Evolutionary conservation across 2,113 vertebrate genomes (phyloP).

Genomic region (Seriola dumerili): DNA sequence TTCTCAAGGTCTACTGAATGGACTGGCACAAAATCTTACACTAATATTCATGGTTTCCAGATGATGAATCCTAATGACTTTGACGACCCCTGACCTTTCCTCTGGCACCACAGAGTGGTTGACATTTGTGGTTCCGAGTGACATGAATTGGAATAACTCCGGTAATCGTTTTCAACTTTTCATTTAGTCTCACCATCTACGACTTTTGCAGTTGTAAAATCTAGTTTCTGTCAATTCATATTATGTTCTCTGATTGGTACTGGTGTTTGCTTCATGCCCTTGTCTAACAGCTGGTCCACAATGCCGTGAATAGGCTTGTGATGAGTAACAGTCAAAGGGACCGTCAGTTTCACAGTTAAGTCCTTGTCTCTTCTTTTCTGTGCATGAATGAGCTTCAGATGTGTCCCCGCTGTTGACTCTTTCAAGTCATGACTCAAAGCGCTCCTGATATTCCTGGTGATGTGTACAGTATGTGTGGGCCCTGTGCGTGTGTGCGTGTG

Average conservation of each 20-base stretch:
- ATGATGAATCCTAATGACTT: not conserved
- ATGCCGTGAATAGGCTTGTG: not conserved
- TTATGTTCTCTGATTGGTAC: not conserved
- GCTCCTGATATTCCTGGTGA: not conserved
- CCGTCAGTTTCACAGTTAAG: constrained; percentile 8
- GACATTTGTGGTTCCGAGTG: not conserved
- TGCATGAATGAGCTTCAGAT: constrained; percentile 23
- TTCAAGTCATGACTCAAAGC: constrained; percentile 14
- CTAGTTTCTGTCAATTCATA: not conserved
- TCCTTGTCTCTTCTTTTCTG: not conserved
- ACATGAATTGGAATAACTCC: not conserved
- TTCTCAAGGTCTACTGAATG: not conserved
- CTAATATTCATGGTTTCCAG: not conserved
- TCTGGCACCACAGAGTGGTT: not conserved
- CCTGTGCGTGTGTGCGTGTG: not conserved
- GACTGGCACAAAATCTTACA: not conserved
- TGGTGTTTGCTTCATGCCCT: constrained; percentile 1
- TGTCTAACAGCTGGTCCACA: constrained; percentile 3
- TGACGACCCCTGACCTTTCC: no score
- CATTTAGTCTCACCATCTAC: no score
- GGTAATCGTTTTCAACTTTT: no score
- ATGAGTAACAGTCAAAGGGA: constrained; percentile 2
- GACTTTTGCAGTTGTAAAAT: not conserved
- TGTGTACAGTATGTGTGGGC: not conserved
- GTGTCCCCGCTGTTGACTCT: constrained; percentile 25